These are phyloP conservation scores for Petrolisthes cinctipes DNA, from an alignment of 2,888 invertebrate genomes.

Conservation along the genomic window DNA sequence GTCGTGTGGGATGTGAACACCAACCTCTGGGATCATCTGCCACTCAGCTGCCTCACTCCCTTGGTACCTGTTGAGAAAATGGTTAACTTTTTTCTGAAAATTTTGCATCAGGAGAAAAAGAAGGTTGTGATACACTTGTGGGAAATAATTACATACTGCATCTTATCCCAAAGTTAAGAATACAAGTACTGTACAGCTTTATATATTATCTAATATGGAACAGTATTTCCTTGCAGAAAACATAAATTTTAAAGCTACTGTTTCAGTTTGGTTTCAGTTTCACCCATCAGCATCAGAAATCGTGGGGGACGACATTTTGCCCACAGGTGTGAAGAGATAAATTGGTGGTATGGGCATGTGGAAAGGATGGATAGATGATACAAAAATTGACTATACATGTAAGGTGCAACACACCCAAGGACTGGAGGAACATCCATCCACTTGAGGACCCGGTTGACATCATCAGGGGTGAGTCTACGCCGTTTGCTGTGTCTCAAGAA, in stretches of 20 bases:
- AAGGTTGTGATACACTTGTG: no score
- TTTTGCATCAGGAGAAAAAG: no score
- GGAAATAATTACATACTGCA: no score
- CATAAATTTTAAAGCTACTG: not conserved
- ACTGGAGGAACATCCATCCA: slow-evolving; percentile 64
- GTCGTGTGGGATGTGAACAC: slow-evolving; percentile 62
- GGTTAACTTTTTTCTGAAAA: no score
- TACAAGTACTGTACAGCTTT: no score
- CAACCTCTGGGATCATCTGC: slow-evolving; percentile 58
- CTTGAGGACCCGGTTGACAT: slow-evolving; percentile 59
- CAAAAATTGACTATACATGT: not conserved
- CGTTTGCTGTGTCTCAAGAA: slow-evolving; percentile 56
- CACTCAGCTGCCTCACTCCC: slow-evolving; percentile 63
- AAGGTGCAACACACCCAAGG: slow-evolving; percentile 44
- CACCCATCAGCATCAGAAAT: not conserved
- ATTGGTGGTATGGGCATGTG: not conserved
- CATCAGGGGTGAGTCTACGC: slow-evolving; percentile 62
- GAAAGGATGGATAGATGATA: not conserved
- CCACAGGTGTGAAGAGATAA: no score
- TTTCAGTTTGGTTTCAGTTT: not conserved
- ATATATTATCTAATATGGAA: no score
- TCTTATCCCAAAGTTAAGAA: no score
- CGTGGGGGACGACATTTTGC: not conserved
- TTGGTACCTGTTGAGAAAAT: slow-evolving; percentile 45
- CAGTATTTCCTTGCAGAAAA: not conserved